These are phyloP conservation scores for Gymnoscopelus microlampas DNA, from an alignment of 2,797 vertebrate genomes.

Conservation along the genomic window DNA sequence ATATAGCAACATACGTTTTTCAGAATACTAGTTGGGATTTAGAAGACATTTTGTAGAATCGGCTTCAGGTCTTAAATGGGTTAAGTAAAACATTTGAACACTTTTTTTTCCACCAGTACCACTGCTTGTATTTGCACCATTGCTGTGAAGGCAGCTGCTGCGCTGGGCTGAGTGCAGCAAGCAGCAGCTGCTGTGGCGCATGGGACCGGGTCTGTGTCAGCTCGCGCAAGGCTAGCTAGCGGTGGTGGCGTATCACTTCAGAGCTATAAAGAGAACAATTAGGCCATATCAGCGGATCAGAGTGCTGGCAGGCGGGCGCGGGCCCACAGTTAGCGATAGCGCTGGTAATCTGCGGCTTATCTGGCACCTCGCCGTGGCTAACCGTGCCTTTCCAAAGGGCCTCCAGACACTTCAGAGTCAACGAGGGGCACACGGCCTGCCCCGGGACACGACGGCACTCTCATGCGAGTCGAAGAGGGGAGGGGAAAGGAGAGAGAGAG, in stretches of 20 bases:
- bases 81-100: too few species aligned
- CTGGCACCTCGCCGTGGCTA: conserved; percentile 64
- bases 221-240: conserved; percentile 14
- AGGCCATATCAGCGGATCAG: conserved; percentile 75
- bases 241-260: conserved; percentile 61
- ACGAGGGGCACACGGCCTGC: conserved; percentile 52
- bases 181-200: too few species aligned
- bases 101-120: too few species aligned
- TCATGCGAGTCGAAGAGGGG: conserved; percentile 27
- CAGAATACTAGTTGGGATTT: too few species aligned
- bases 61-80: too few species aligned
- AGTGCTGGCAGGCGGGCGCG: conserved; percentile 63
- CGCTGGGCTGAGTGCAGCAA: too few species aligned
- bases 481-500: conserved; percentile 38
- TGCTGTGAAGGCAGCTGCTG: too few species aligned
- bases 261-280: conserved; percentile 77
- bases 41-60: too few species aligned
- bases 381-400: conserved; percentile 57
- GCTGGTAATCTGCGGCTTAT: conserved; percentile 74
- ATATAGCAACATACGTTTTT: too few species aligned
- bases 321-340: conserved; percentile 62
- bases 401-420: conserved; percentile 72
- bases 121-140: too few species aligned
- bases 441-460: conserved; percentile 52
- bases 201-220: conserved; percentile 4